Percentiles rank a stretch among this genome's conserved stretches.
These are phyloP conservation scores for Chauna torquata DNA, from an alignment of 2,113 vertebrate species.

Conservation along the genomic window DNA sequence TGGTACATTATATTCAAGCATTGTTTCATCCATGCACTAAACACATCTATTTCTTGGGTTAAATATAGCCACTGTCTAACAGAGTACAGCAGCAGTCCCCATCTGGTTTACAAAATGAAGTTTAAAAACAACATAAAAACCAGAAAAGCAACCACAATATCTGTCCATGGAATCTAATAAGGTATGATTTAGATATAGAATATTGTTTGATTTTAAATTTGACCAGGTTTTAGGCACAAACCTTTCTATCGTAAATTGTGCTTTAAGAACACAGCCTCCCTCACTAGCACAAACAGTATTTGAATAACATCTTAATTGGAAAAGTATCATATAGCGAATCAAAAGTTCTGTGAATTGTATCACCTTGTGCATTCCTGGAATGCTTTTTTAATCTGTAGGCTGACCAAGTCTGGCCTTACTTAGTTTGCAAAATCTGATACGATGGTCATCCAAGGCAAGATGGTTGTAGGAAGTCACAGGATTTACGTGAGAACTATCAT, in stretches of 20 bases:
- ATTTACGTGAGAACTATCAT: accelerated
- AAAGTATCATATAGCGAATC: accelerated
- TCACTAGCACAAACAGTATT: too few species aligned
- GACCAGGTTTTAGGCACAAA: neutral
- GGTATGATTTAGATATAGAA: neutral
- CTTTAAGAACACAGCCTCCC: neutral
- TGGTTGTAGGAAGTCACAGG: neutral
- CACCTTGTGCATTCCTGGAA: neutral
- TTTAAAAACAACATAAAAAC: neutral
- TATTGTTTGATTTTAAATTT: neutral
- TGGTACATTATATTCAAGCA: neutral
- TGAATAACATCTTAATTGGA: neutral
- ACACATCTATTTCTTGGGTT: neutral
- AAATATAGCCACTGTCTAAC: neutral
- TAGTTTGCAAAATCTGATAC: neutral
- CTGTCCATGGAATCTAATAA: neutral
- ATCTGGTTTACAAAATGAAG: neutral
- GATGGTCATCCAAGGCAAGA: neutral
- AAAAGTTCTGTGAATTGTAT: neutral
- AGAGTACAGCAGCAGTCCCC: neutral
- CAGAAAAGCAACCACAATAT: neutral
- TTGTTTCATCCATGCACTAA: neutral
- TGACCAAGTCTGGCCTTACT: neutral
- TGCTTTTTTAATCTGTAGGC: neutral
- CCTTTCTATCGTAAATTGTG: neutral